These are phyloP conservation scores for Blastobasis lacticolella DNA, from an alignment of 2,888 invertebrate genomes.

Conservation along the genomic window DNA sequence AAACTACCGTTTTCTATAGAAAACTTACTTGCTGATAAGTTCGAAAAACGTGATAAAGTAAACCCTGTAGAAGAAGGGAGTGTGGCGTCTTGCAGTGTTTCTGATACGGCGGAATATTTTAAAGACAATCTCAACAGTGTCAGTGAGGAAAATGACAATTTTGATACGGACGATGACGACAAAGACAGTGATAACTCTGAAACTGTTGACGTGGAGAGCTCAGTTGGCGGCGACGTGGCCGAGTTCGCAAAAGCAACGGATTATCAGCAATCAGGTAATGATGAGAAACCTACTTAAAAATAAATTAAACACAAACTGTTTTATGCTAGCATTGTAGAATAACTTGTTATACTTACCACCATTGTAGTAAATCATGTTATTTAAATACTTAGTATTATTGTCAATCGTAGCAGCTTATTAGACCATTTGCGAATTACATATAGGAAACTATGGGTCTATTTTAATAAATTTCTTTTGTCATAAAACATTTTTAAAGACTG, in stretches of 20 bases:
- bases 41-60: slow-evolving; percentile 22
- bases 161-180: slow-evolving; percentile 43
- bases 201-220: slow-evolving; percentile 57
- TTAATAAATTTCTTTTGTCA: no score
- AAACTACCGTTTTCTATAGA: slow-evolving; percentile 63
- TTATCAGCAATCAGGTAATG: slow-evolving; percentile 55
- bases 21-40: slow-evolving; percentile 54
- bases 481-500: no score
- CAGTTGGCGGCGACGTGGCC: slow-evolving; percentile 43
- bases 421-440: no score
- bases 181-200: slow-evolving; percentile 47
- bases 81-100: slow-evolving; percentile 15
- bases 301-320: no score
- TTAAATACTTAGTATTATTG: no score
- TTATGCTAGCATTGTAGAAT: no score
- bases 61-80: background rate
- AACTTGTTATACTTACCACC: background rate
- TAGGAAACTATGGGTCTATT: no score
- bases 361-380: no score
- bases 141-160: slow-evolving; percentile 29
- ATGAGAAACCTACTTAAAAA: background rate
- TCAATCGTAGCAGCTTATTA: no score
- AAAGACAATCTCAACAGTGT: slow-evolving; percentile 3
- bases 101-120: slow-evolving; percentile 22
- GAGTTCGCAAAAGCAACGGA: slow-evolving; percentile 39